phyloP scores from a whole-genome alignment of 2,888 invertebrate species.

The Eucriotettix oculatus region DNA sequence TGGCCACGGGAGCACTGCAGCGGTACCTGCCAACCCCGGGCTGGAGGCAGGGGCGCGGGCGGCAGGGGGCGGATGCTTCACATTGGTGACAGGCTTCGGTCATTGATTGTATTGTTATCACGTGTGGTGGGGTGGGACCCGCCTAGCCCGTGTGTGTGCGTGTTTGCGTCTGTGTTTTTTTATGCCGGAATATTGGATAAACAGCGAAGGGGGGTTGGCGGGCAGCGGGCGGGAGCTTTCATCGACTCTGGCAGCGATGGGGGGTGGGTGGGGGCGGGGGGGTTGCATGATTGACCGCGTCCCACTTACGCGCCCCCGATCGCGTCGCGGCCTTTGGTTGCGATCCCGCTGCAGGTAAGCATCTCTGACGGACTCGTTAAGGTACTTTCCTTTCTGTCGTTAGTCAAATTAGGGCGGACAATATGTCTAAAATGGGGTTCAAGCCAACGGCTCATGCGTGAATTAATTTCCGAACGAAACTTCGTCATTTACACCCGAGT shows the following conservation, averaged over 20 bases:
- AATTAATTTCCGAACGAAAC: too few species aligned
- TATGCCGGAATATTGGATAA: conserved; percentile 11
- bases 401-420: too few species aligned
- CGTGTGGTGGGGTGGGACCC: conserved; percentile 9
- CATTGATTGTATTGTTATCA: conserved; percentile 16
- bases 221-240: not conserved
- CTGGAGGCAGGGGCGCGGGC: conserved; percentile 1
- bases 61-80: conserved; percentile 12
- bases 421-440: too few species aligned
- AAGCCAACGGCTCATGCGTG: too few species aligned
- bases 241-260: not conserved
- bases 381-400: too few species aligned
- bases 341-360: not conserved
- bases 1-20: not conserved
- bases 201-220: not conserved
- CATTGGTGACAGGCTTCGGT: conserved; percentile 16
- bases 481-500: too few species aligned
- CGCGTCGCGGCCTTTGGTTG: not conserved
- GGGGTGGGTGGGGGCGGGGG: not conserved
- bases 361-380: too few species aligned
- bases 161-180: conserved; percentile 9
- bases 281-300: not conserved
- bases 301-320: not conserved
- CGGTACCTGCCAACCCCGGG: not conserved
- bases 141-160: not conserved